These are phyloP conservation scores for Zaprionus camerounensis DNA, from an alignment of 1,140 invertebrate species.

Conservation along the genomic window DNA sequence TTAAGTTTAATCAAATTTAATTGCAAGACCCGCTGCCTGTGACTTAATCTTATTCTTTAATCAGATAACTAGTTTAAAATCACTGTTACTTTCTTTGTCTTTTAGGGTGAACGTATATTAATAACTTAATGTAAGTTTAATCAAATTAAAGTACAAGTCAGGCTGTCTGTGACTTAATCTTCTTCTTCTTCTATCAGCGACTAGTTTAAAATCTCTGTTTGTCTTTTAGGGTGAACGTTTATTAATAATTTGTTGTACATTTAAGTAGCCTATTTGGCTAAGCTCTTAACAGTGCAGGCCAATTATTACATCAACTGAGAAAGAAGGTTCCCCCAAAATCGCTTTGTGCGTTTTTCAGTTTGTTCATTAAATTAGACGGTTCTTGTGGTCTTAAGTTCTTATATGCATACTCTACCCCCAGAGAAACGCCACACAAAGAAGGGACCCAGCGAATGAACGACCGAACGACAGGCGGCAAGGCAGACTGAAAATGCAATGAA, in stretches of 20 bases:
- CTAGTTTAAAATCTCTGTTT: neutral
- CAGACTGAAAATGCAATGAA: constrained; percentile 53
- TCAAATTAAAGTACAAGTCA: too few species aligned
- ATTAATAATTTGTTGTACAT: too few species aligned
- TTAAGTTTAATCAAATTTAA: too few species aligned
- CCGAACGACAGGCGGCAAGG: constrained; percentile 22
- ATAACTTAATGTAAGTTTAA: too few species aligned
- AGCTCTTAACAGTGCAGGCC: neutral
- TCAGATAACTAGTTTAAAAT: too few species aligned
- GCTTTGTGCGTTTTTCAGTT: neutral
- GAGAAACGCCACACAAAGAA: constrained; percentile 7
- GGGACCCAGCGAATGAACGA: neutral
- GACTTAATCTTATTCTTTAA: too few species aligned
- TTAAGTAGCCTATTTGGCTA: neutral
- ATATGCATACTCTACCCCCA: neutral
- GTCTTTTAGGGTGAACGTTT: neutral
- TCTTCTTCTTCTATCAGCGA: too few species aligned
- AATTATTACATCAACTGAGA: neutral
- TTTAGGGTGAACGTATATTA: neutral
- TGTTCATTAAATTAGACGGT: constrained; percentile 9
- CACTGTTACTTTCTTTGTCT: neutral
- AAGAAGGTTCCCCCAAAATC: neutral
- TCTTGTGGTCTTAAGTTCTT: constrained; percentile 5
- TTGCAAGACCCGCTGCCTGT: too few species aligned
- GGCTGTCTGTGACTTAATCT: too few species aligned